Evolutionary conservation across 2,113 vertebrate genomes (phyloP), one percentile per base, ranked within the genome.

Genomic region (Oncorhynchus keta): DNA sequence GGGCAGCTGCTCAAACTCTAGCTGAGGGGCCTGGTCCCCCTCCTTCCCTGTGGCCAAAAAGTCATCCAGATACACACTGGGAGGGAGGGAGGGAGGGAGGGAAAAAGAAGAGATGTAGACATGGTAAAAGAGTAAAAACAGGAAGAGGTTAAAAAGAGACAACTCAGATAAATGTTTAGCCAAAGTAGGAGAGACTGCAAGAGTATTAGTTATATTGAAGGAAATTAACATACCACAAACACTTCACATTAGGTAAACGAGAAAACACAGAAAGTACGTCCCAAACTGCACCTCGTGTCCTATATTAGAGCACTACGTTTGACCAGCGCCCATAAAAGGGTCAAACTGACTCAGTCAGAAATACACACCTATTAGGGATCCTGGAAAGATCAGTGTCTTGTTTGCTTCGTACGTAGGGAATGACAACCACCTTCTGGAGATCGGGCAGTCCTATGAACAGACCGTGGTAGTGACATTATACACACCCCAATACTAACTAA

Each of bases 1-100:
- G 0, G 98, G 96, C 76, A 99, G 94, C 93, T 99, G 98, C 79
- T 99, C 97, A 65, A 99, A 99, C 90, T 99, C 97, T 89, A 99
- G 92, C 94, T 99, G 97, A 0, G 97, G 97, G 0, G 91, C 88
- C 59, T 95, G 97, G 68, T 95, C 96, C 0, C 92, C 94, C 30
- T 94, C 93, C 2, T 86, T 88, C 9, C 95, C 95, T 0, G 84
- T 73, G 0, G 93, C 93, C 65, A 99, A 91, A 64, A 99, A 99
- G 11, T 98, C 97, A 14, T 98, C 97, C 65, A 99, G 86, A 49
- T 97, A 99, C 28, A 96, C 74, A 22, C 98, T 99, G 89, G 0
- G 1, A 3, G 3, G 12, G 16, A 26, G 5, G 45, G 74, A 32
- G 14, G 4, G 61, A 75, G 68, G 20, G 8, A 55, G 26, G 4